These are phyloP conservation scores for Neostethus bicornis DNA, from an alignment of 2,797 vertebrate genomes.

Conservation along the genomic window DNA sequence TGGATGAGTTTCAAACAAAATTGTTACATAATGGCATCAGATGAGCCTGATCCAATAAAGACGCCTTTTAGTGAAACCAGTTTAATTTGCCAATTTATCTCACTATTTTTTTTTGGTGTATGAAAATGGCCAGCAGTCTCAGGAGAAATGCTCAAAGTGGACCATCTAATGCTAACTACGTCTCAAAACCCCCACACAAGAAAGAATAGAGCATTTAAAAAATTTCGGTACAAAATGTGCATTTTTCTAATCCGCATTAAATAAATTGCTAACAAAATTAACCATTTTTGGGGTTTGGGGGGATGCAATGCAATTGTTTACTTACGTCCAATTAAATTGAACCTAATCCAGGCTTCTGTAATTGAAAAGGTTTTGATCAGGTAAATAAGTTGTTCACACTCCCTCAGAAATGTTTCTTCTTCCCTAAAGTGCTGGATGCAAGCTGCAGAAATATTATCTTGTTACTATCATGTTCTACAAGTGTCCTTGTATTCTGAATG, in stretches of 20 bases:
- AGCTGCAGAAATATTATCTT: conserved; percentile 10
- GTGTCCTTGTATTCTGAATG: conserved; percentile 57
- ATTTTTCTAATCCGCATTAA: too few relatives aligned
- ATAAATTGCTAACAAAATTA: too few relatives aligned
- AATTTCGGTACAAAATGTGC: too few relatives aligned
- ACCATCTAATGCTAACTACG: conserved; percentile 34
- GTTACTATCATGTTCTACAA: conserved; percentile 13
- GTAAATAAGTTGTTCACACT: not conserved
- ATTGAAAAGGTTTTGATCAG: not conserved
- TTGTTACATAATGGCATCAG: conserved; percentile 30
- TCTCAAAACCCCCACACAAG: conserved; percentile 40
- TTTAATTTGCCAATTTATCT: conserved; percentile 26
- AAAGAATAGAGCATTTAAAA: conserved; percentile 43
- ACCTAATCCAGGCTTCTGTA: too few relatives aligned
- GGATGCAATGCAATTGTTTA: too few relatives aligned
- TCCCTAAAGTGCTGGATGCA: not conserved
- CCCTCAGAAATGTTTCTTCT: not conserved
- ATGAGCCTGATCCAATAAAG: conserved; percentile 41
- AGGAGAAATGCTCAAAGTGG: conserved; percentile 29
- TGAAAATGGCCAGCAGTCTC: conserved; percentile 48
- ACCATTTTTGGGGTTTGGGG: too few relatives aligned
- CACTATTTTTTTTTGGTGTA: conserved; percentile 40
- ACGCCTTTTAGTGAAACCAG: conserved; percentile 40
- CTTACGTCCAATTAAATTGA: too few relatives aligned
- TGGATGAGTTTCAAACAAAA: conserved; percentile 15